Evolutionary conservation across 2,888 invertebrate genomes (phyloP).

Genomic region (Amphipyra berbera): DNA sequence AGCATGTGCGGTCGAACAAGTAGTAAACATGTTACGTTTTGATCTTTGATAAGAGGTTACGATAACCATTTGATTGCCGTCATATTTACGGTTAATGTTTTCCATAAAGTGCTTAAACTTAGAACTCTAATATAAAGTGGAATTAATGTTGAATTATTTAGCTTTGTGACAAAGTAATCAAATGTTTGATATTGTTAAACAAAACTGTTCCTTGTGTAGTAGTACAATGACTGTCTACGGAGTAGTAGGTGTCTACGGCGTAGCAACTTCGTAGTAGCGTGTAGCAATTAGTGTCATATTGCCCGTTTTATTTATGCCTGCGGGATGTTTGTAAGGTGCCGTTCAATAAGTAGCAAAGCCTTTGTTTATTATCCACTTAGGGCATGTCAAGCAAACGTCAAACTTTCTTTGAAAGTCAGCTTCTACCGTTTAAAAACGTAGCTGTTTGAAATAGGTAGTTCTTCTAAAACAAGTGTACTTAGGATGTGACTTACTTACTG

Average conservation of each 20-base stretch:
- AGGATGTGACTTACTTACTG: too few species aligned
- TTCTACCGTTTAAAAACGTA: slow-evolving; percentile 28
- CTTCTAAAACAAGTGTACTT: background rate
- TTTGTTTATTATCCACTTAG: slow-evolving; percentile 52
- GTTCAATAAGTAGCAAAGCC: slow-evolving; percentile 40
- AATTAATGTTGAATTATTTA: slow-evolving; percentile 15
- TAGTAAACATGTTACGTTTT: slow-evolving; percentile 67
- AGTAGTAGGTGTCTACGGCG: slow-evolving; percentile 66
- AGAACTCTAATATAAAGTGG: slow-evolving; percentile 12
- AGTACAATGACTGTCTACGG: slow-evolving; percentile 62
- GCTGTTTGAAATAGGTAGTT: background rate
- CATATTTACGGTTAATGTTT: slow-evolving; percentile 35
- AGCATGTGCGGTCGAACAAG: slow-evolving; percentile 61
- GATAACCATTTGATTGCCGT: slow-evolving; percentile 51
- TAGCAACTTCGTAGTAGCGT: slow-evolving; percentile 70
- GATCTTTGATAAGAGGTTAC: slow-evolving; percentile 67
- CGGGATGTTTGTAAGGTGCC: slow-evolving; percentile 43
- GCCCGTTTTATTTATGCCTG: slow-evolving; percentile 69
- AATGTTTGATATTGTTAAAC: slow-evolving; percentile 30
- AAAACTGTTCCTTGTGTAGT: slow-evolving; percentile 29
- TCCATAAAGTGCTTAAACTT: slow-evolving; percentile 26
- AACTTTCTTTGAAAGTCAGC: slow-evolving; percentile 39
- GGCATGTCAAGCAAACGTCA: slow-evolving; percentile 35
- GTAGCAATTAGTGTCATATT: slow-evolving; percentile 79
- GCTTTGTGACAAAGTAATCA: slow-evolving; percentile 13